Evolutionary conservation across 2,113 vertebrate species (phyloP).

Genomic region (Kryptolebias marmoratus): DNA sequence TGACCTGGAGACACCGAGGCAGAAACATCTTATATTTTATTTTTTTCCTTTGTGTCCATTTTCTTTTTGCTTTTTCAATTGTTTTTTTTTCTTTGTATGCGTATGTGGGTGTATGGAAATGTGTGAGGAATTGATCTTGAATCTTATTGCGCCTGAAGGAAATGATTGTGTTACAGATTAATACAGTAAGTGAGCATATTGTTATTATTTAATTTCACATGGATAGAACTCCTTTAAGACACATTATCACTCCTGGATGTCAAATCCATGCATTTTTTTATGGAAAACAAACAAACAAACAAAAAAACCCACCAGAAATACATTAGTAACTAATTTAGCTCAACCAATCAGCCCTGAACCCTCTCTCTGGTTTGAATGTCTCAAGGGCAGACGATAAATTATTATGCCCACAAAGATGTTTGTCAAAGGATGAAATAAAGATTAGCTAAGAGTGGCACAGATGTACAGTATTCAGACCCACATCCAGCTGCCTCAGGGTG

Average conservation of each 20-base stretch:
- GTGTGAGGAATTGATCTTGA: slow-evolving; percentile 19
- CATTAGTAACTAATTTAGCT: too few relatives aligned
- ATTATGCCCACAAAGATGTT: slow-evolving; percentile 44
- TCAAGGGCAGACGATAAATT: slow-evolving; percentile 32
- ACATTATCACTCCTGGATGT: too few relatives aligned
- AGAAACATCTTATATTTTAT: slow-evolving; percentile 81
- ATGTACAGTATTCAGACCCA: slow-evolving; percentile 6
- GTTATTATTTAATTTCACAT: slow-evolving; percentile 3
- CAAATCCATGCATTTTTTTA: slow-evolving; percentile 19
- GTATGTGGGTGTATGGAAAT: background rate
- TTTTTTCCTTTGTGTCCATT: slow-evolving; percentile 30
- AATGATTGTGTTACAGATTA: slow-evolving; percentile 27
- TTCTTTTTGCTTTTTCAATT: background rate
- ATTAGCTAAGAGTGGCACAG: slow-evolving; percentile 24
- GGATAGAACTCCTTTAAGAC: too few relatives aligned
- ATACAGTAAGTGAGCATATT: slow-evolving; percentile 12
- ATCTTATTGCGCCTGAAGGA: slow-evolving; percentile 12
- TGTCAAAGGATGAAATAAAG: slow-evolving; percentile 39
- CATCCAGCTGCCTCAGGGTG: slow-evolving; percentile 33
- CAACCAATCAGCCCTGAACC: too few relatives aligned
- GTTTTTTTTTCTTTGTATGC: slow-evolving; percentile 4
- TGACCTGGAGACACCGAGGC: slow-evolving; percentile 78
- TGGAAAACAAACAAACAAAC: background rate
- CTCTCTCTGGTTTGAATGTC: slow-evolving; percentile 28
- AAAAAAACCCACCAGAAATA: background rate